Evolutionary conservation across 2,888 invertebrate genomes (phyloP).

Genomic region (Lapara coniferarum): DNA sequence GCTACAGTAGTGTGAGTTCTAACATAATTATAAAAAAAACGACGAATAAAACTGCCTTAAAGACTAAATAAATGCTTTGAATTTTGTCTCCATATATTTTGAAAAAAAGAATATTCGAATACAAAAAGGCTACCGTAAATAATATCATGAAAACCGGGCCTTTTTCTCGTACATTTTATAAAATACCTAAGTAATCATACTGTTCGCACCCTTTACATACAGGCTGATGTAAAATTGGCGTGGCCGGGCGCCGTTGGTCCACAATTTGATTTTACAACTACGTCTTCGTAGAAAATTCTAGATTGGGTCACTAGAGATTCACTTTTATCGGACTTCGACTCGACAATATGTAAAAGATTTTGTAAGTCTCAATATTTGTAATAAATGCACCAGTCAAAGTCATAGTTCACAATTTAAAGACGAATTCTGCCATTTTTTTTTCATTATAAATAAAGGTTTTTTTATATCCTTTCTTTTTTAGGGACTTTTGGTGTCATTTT

Average conservation of each 20-base stretch:
- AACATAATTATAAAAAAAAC: too few species aligned
- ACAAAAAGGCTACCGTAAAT: background rate
- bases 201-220: background rate
- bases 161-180: background rate
- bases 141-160: background rate
- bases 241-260: background rate
- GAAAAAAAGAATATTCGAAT: too few species aligned
- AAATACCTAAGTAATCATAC: background rate
- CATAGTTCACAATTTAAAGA: background rate
- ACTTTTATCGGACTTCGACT: constrained; percentile 8
- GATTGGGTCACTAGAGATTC: constrained; percentile 6
- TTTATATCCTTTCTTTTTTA: too few species aligned
- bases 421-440: too few species aligned
- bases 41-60: too few species aligned
- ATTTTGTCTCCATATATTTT: too few species aligned
- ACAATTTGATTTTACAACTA: constrained; percentile 14
- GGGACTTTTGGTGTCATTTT: too few species aligned
- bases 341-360: background rate
- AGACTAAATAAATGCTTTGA: too few species aligned
- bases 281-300: constrained; percentile 10
- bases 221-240: constrained; percentile 17
- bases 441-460: too few species aligned
- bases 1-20: too few species aligned
- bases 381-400: background rate
- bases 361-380: background rate